phyloP scores from a whole-genome alignment of 2,113 vertebrate species.

The Corythornis vintsioides region DNA sequence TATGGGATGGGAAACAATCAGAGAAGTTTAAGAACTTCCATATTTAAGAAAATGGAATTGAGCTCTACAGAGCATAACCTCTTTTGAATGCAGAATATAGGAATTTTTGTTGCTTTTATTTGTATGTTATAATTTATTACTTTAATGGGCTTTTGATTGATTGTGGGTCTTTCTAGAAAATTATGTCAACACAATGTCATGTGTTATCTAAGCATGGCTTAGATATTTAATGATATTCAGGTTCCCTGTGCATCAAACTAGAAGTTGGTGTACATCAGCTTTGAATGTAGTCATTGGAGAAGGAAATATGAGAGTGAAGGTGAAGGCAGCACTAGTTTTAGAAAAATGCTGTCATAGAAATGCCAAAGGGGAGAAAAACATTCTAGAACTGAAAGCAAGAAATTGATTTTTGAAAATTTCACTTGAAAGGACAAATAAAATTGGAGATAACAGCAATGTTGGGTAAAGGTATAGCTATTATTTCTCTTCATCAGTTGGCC shows the following conservation, averaged over 20 bases:
- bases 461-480: constrained; percentile 3
- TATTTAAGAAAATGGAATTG: neutral
- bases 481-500: constrained; percentile 45
- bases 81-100: neutral
- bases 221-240: neutral
- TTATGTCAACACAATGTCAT: neutral
- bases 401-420: neutral
- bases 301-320: neutral
- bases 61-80: neutral
- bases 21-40: neutral
- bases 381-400: neutral
- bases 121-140: neutral
- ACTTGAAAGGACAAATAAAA: neutral
- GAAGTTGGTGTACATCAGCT: neutral
- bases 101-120: neutral
- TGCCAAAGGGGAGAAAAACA: rapidly evolving
- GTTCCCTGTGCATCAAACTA: neutral
- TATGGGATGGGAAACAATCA: neutral
- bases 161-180: neutral
- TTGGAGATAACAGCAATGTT: neutral
- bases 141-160: neutral
- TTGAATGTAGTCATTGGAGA: neutral
- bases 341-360: neutral
- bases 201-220: neutral
- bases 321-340: neutral